Evolutionary conservation across 2,888 invertebrate species (phyloP).

Genomic region (Uloborus plumipes): DNA sequence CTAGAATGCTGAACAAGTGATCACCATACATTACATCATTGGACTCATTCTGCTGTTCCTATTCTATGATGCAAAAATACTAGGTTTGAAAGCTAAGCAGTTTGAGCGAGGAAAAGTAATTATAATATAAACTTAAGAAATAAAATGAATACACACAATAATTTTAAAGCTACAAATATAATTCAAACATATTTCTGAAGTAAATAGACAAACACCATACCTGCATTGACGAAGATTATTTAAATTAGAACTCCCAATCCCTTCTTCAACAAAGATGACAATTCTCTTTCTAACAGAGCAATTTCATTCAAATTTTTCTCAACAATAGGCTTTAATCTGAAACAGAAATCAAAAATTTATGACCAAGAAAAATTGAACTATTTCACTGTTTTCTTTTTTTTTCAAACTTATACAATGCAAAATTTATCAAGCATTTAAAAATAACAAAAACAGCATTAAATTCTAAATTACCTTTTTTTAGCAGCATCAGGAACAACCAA

Average conservation of each 20-base stretch:
- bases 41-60: too few species aligned
- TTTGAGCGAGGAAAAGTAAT: too few species aligned
- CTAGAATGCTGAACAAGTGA: too few species aligned
- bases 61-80: too few species aligned
- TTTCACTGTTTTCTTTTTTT: background rate
- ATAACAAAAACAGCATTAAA: background rate
- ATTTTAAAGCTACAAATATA: too few species aligned
- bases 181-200: too few species aligned
- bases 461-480: constrained; percentile 31
- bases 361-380: background rate
- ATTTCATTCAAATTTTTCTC: constrained; percentile 64
- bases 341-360: constrained; percentile 11
- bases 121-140: too few species aligned
- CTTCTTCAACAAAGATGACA: constrained; percentile 41
- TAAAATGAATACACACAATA: too few species aligned
- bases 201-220: constrained; percentile 15
- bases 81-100: too few species aligned
- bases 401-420: background rate
- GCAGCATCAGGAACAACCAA: constrained; percentile 3
- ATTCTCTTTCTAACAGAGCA: constrained; percentile 45
- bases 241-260: constrained; percentile 20
- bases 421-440: background rate
- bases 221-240: constrained; percentile 50
- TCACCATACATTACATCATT: too few species aligned
- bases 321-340: constrained; percentile 60